These are phyloP conservation scores for Cuniculus paca DNA, from an alignment of 2,797 vertebrate species.

Conservation along the genomic window DNA sequence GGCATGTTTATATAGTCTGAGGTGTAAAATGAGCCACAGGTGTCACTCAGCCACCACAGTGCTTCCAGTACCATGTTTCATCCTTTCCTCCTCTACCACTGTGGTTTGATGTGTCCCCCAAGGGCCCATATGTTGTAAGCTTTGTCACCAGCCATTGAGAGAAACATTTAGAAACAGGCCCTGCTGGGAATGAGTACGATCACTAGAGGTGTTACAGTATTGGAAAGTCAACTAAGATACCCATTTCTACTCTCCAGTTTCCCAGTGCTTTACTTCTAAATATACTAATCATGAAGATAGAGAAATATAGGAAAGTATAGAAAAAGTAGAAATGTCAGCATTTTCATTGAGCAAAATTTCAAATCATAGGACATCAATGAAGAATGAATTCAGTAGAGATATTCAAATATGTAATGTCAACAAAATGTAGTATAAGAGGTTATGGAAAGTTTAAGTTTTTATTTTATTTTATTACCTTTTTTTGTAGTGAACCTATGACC, in stretches of 20 bases:
- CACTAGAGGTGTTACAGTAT: not conserved
- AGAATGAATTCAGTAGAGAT: not conserved
- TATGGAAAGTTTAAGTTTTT: not conserved
- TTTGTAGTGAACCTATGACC: not conserved
- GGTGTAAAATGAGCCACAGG: conserved; percentile 11
- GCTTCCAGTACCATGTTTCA: not conserved
- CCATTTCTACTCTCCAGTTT: not conserved
- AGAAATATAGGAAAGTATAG: not conserved
- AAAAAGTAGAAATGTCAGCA: conserved; percentile 2
- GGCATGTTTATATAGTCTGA: conserved; percentile 20
- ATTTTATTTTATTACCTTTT: not conserved
- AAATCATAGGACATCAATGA: not conserved
- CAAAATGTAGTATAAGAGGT: not conserved
- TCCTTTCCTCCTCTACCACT: not conserved
- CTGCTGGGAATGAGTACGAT: not conserved
- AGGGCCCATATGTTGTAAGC: not conserved
- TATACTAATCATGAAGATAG: not conserved
- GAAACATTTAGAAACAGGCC: not conserved
- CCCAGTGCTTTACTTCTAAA: not conserved
- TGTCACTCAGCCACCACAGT: not conserved
- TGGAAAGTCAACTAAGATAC: not conserved
- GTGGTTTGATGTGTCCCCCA: not conserved
- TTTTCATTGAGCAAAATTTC: not conserved
- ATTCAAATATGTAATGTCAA: conserved; percentile 20
- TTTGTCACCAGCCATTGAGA: not conserved